Evolutionary conservation across 2,113 vertebrate genomes (phyloP).

Genomic region (Theristicus caerulescens): DNA sequence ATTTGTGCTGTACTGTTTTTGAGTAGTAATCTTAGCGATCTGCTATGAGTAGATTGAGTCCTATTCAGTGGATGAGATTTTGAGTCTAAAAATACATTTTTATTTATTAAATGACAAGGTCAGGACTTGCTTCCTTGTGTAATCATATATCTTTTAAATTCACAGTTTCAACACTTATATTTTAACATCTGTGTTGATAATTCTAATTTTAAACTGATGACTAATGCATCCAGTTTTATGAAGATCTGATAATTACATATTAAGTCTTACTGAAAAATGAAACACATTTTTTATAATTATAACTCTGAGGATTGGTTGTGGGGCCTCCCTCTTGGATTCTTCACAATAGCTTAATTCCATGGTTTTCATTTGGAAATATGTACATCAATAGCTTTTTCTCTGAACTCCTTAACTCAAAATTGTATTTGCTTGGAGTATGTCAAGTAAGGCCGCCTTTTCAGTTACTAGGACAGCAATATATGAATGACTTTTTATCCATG

Average conservation of each 20-base stretch:
- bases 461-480: not conserved
- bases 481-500: not conserved
- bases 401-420: not conserved
- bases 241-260: not conserved
- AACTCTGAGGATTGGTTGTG: not conserved
- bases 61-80: not conserved
- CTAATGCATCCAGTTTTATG: not conserved
- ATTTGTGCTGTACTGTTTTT: not conserved
- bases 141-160: not conserved
- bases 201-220: not conserved
- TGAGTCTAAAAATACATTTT: not conserved
- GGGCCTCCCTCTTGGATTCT: not conserved
- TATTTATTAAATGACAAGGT: not conserved
- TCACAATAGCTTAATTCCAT: not conserved
- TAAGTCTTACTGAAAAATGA: not conserved
- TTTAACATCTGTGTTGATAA: not conserved
- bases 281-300: not conserved
- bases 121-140: not conserved
- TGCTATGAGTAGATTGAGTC: not conserved
- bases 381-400: not conserved
- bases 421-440: not conserved
- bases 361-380: not conserved
- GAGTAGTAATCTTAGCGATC: not conserved
- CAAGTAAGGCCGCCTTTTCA: not conserved
- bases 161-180: not conserved